Evolutionary conservation across 2,113 vertebrate species (phyloP), one percentile per base, ranked within the genome.

Genomic region (Sula dactylatra): DNA sequence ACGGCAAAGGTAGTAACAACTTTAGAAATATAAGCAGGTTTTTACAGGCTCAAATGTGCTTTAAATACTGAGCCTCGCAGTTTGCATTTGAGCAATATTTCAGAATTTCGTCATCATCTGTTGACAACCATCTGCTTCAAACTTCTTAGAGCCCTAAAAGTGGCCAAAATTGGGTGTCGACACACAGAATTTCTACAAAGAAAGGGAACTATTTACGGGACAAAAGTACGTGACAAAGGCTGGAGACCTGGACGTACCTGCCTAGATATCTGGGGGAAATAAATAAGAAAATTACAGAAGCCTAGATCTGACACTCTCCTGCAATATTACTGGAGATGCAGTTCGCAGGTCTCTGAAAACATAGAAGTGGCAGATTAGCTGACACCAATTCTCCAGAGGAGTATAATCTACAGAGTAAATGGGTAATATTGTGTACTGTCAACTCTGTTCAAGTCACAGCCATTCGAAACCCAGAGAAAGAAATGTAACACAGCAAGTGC

Each of bases 61-160:
- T 93, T 89, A 93, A 91, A 84, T 90, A 87, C 32, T 38, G n/a
- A 88, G 55, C 89, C 67, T 87, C 62, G 71, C 89, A 83, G 64
- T 90, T 86, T 96, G 87, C 42, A 58, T 64, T 84, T 59, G 83
- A 86, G 97, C 45, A 40, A 6, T 54, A 88, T 81, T 94, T 96
- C 36, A 62, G 67, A 94, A 86, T 91, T 93, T 76, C 40, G 29
- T 36, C 86, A 93, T 81, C 70, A 79, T 71, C 82, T 90, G 69
- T 83, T 96, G 88, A 94, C 80, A 90, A 49, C 93, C 80, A 95
- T 88, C 90, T 94, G 90, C 91, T 93, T 91, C 64, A 64, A 69
- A 65, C 82, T 88, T 76, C 87, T 86, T 32, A 44, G 27, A 1
- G 9, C 61, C 59, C 62, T 74, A 74, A n/a, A 55, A 62, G 45